Base-by-base conservation (phyloP, 2,797 vertebrate species). In the Capromys pilorides region DNA sequence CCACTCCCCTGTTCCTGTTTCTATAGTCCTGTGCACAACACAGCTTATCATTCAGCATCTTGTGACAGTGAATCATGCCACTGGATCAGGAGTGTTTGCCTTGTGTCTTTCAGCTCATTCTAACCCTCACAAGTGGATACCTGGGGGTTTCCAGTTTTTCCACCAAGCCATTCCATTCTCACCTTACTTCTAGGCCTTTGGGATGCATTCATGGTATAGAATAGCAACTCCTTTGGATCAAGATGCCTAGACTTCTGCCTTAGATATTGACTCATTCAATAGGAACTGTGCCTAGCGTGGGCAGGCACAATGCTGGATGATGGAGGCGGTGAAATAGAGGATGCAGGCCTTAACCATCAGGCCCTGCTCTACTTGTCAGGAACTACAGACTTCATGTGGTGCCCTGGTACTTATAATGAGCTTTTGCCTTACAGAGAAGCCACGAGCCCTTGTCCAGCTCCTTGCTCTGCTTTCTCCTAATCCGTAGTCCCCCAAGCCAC, bases 1-100 rank as follows among this genome's bases (percentile, higher is more conserved):
- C 0, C 1, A 0, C 16, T 2, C 0, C 5, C 5, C 14, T 11
- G 6, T 31, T 1, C 36, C 36, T 0, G 0, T n/a, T 57, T 59
- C 51, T 78, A 36, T 21, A 14, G 1, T 12, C 5, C 1, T 54
- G 26, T 26, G 1, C 2, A 19, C 62, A 90, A 62, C 33, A 21
- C 5, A 51, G 26, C 39, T 59, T 19, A 26, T 12, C 83, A n/a
- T 33, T 33, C 6, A 79, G 71, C 13, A 11, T 16, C 26, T n/a
- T 5, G 3, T 0, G 0, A 45, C 61, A 6, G 6, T 10, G 45
- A 31, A 28, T 22, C 4, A 2, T 22, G 19, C 39, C 62, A 45
- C 83, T 2, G 5, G 28, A n/a, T 57, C 22, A 13, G 31, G 11
- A 21, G 22, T 57, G 83, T n/a, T 80, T 6, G 5, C 39, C 16